Conservation (phyloP, 2,113 vertebrate genomes). For the Malurus cyaneus region DNA sequence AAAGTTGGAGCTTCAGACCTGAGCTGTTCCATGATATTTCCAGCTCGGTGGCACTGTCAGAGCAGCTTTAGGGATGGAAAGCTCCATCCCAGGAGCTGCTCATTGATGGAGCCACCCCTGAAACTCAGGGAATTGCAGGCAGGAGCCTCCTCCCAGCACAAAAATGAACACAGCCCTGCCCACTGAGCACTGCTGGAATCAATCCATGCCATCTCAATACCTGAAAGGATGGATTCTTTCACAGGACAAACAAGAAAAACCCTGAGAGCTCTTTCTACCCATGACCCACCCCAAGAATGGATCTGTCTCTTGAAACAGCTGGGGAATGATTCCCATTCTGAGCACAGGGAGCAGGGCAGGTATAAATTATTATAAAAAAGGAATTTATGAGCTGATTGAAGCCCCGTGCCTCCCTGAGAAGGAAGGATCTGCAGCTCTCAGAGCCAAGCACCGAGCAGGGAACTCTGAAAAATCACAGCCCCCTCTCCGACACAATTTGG, state of each 20-base stretch:
- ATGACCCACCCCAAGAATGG: fast-evolving
- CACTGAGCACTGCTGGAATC: neutral
- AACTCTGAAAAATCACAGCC: neutral
- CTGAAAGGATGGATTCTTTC: neutral
- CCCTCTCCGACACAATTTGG: neutral
- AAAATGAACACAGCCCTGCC: neutral
- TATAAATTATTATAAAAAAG: no score
- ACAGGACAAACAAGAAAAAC: fast-evolving
- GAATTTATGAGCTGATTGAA: neutral
- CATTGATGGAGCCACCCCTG: neutral
- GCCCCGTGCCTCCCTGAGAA: neutral
- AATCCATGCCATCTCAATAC: neutral
- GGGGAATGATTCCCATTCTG: neutral
- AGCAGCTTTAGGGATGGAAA: neutral
- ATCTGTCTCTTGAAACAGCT: no score
- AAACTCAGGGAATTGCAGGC: neutral
- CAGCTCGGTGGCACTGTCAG: neutral
- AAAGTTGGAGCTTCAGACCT: neutral
- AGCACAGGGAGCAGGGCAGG: neutral
- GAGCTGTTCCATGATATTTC: neutral
- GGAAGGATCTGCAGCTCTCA: neutral
- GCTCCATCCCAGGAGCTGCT: neutral
- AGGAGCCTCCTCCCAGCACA: neutral
- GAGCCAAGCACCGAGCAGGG: neutral
- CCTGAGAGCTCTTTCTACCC: neutral